phyloP scores from a whole-genome alignment of 2,113 vertebrate species.

The Pleuronectes platessa region DNA sequence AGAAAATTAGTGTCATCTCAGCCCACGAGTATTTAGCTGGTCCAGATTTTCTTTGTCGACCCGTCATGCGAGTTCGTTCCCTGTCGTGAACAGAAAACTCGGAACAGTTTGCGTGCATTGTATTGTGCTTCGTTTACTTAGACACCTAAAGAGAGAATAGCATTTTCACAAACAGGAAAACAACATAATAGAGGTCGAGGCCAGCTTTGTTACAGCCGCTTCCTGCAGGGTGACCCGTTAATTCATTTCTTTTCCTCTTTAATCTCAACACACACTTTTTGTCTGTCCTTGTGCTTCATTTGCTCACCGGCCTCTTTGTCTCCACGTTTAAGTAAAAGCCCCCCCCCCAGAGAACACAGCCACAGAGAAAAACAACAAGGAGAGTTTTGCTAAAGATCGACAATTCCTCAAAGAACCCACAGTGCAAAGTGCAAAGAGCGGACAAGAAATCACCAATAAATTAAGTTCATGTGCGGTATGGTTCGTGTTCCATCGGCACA shows the following conservation, averaged over 20 bases:
- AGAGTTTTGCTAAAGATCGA: constrained; percentile 53
- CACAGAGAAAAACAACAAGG: constrained; percentile 66
- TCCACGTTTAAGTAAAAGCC: not conserved
- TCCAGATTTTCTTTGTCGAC: constrained; percentile 47
- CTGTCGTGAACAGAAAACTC: constrained; percentile 47
- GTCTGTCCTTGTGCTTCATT: constrained; percentile 25
- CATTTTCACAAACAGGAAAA: constrained; percentile 60
- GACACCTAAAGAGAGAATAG: constrained; percentile 49
- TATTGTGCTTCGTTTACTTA: constrained; percentile 66
- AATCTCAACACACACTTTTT: constrained; percentile 2
- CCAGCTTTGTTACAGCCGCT: constrained; percentile 17
- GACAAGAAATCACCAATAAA: constrained; percentile 74
- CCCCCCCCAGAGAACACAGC: constrained; percentile 36
- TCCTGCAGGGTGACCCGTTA: constrained; percentile 17
- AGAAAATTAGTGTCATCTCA: constrained; percentile 60
- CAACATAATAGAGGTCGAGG: constrained; percentile 47
- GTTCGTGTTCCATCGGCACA: constrained; percentile 24
- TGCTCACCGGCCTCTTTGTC: constrained; percentile 17
- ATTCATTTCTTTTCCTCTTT: constrained; percentile 16
- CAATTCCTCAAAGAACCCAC: constrained; percentile 46
- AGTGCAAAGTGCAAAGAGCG: constrained; percentile 66
- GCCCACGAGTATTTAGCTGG: constrained; percentile 29
- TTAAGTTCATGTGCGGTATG: constrained; percentile 57
- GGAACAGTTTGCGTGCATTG: constrained; percentile 54
- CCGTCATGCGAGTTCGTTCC: constrained; percentile 7